phyloP scores from a whole-genome alignment of 2,888 invertebrate species.

The Drosophila leonis region DNA sequence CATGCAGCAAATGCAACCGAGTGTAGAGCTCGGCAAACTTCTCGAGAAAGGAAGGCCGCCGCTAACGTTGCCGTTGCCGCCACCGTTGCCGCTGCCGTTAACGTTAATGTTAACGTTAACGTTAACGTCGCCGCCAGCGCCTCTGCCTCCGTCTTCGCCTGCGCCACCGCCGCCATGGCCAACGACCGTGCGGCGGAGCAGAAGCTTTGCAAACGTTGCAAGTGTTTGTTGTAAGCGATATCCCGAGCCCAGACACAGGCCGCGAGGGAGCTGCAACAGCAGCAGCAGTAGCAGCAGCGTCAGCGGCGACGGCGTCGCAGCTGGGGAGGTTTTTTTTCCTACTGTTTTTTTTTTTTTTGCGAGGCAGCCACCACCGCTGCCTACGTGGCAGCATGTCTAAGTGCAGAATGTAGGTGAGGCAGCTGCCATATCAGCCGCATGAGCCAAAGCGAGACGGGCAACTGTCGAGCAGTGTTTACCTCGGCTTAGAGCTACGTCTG shows the following conservation, averaged over 20 bases:
- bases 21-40: conserved; percentile 72
- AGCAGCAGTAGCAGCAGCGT: conserved; percentile 17
- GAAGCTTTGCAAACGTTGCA: conserved; percentile 76
- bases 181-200: conserved; percentile 63
- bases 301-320: conserved; percentile 39
- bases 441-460: conserved; percentile 51
- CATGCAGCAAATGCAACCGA: conserved; percentile 60
- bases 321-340: conserved; percentile 62
- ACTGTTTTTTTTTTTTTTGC: conserved; percentile 26
- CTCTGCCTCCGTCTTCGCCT: conserved; percentile 39
- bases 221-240: conserved; percentile 81
- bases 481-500: conserved; percentile 70
- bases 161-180: conserved; percentile 40
- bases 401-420: conserved; percentile 80
- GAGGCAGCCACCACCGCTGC: conserved; percentile 68
- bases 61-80: conserved; percentile 48
- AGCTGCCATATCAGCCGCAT: conserved; percentile 46
- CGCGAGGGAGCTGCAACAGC: conserved; percentile 62
- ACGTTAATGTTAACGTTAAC: conserved; percentile 58
- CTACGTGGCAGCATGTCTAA: conserved; percentile 60
- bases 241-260: conserved; percentile 59
- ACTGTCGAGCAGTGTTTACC: conserved; percentile 73
- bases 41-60: conserved; percentile 69
- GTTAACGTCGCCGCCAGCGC: conserved; percentile 49
- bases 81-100: conserved; percentile 45